A percentile compares a stretch with the other conserved stretches of the same genome.
These are phyloP conservation scores for Myrmecobius fasciatus DNA, from an alignment of 2,113 vertebrate genomes.

Conservation along the genomic window DNA sequence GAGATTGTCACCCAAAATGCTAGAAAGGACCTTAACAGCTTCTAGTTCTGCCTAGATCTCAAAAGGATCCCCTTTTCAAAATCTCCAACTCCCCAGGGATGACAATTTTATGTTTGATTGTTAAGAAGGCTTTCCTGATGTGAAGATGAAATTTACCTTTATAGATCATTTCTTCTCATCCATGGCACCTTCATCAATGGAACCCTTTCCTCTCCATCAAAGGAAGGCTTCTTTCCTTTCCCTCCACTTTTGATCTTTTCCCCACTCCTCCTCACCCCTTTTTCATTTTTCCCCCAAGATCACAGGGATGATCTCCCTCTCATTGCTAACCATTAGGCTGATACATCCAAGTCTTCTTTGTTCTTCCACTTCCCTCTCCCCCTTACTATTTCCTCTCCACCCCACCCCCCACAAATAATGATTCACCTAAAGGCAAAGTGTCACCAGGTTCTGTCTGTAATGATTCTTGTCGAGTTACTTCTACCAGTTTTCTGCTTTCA, in stretches of 20 bases:
- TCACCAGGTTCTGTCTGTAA: background rate
- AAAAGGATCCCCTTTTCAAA: background rate
- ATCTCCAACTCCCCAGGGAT: background rate
- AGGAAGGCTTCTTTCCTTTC: background rate
- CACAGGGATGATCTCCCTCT: background rate
- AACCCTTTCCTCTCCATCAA: background rate
- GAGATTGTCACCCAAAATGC: background rate
- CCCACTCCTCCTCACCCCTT: background rate
- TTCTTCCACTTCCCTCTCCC: background rate
- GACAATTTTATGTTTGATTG: background rate
- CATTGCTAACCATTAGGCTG: background rate
- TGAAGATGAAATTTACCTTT: background rate
- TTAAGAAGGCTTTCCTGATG: background rate
- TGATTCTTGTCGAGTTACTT: background rate
- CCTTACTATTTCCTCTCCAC: background rate
- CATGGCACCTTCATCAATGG: background rate
- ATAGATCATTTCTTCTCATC: background rate
- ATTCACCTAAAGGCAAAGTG: background rate
- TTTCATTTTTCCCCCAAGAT: background rate
- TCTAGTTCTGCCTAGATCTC: background rate
- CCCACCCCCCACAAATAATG: background rate
- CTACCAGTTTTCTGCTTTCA: background rate
- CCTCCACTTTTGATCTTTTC: background rate
- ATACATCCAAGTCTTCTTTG: background rate
- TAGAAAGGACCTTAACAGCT: background rate